phyloP scores from a whole-genome alignment of 2,113 vertebrate species.

The Vireo altiloquus region DNA sequence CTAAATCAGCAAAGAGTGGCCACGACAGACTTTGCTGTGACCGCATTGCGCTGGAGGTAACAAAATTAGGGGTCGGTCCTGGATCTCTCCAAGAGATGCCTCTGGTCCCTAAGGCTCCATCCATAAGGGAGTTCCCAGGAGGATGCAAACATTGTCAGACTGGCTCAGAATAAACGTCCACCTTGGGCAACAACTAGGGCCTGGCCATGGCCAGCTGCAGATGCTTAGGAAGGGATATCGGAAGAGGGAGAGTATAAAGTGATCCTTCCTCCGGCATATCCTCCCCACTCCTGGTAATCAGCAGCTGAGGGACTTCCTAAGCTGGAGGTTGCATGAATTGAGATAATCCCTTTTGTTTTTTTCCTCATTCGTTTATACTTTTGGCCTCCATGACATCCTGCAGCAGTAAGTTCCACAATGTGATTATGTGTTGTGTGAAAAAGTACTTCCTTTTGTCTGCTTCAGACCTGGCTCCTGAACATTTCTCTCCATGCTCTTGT shows the following conservation, averaged over 20 bases:
- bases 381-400: slow-evolving; percentile 49
- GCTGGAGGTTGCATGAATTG: slow-evolving; percentile 15
- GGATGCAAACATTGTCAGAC: neutral
- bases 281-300: neutral
- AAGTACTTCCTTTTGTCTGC: slow-evolving; percentile 36
- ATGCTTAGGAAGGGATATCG: slow-evolving; percentile 24
- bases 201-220: slow-evolving; percentile 1
- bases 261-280: slow-evolving; percentile 31
- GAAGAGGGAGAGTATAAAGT: slow-evolving; percentile 44
- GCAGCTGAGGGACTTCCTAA: slow-evolving; percentile 45
- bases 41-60: fast-evolving
- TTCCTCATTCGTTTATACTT: slow-evolving; percentile 40
- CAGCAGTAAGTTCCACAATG: slow-evolving; percentile 11
- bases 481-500: neutral
- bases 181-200: neutral
- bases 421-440: slow-evolving; percentile 52
- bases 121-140: neutral
- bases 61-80: neutral
- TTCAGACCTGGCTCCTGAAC: neutral
- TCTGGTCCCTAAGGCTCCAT: neutral
- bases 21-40: fast-evolving
- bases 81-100: neutral
- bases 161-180: neutral
- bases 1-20: neutral
- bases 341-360: neutral